Percentiles rank a stretch among this genome's conserved stretches.
These are phyloP conservation scores for Pipra filicauda DNA, from an alignment of 2,113 vertebrate genomes.

Conservation along the genomic window DNA sequence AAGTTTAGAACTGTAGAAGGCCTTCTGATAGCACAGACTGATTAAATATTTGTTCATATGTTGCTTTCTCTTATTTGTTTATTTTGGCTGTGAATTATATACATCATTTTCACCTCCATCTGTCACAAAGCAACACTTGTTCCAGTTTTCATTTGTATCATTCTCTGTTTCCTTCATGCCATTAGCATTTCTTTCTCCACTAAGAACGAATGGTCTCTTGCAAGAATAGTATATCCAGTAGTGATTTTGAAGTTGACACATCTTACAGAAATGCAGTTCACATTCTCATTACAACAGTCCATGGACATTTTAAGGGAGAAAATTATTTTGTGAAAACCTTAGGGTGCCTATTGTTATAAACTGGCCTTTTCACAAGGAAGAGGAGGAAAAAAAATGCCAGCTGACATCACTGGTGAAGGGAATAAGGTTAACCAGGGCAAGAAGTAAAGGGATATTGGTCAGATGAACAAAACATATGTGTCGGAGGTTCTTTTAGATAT, in stretches of 20 bases:
- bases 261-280: background rate
- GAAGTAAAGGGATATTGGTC: background rate
- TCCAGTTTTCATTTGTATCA: background rate
- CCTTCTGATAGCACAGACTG: background rate
- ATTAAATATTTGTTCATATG: background rate
- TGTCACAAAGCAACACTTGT: background rate
- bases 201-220: fast-evolving
- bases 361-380: background rate
- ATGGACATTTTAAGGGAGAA: background rate
- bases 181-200: background rate
- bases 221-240: background rate
- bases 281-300: background rate
- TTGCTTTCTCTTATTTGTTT: background rate
- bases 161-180: background rate
- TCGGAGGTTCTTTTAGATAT: background rate
- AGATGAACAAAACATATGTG: background rate
- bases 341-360: background rate
- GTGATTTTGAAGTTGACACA: background rate
- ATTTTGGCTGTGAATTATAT: background rate
- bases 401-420: background rate
- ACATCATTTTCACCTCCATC: background rate
- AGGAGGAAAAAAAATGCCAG: background rate
- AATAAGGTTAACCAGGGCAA: background rate
- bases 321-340: background rate
- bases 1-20: background rate